A percentile compares a stretch with the other conserved stretches of the same genome.
Conservation (phyloP, 30 jellyfish, hydroid and myxozoan genomes). For the Morbakka virulenta region DNA sequence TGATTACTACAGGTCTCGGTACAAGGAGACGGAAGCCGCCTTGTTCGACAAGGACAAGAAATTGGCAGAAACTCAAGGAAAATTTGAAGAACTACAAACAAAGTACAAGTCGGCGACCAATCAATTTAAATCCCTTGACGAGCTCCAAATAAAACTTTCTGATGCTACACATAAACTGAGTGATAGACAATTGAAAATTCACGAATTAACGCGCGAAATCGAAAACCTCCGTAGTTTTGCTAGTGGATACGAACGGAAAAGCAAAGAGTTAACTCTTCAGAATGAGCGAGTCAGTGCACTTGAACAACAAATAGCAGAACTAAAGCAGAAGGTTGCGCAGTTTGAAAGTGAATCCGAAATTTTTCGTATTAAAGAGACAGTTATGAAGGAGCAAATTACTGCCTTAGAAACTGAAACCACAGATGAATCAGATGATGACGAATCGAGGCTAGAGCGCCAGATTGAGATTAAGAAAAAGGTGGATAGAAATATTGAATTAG, state of each 20-base stretch:
- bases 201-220: constrained; percentile 88
- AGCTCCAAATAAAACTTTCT: constrained; percentile 78
- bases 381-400: constrained; percentile 85
- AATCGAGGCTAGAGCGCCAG: constrained; percentile 56
- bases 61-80: constrained; percentile 65
- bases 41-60: constrained; percentile 86
- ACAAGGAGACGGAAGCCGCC: constrained; percentile 89
- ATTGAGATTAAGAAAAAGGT: constrained; percentile 76
- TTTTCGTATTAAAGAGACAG: constrained; percentile 82
- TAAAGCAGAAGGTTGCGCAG: constrained; percentile 43
- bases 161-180: constrained; percentile 98
- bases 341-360: constrained; percentile 86
- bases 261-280: constrained; percentile 69
- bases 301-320: constrained; percentile 60
- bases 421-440: constrained; percentile 67
- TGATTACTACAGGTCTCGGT: constrained; percentile 83
- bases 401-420: constrained; percentile 84
- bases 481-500: constrained; percentile 72
- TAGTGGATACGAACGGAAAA: constrained; percentile 65
- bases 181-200: constrained; percentile 94
- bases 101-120: constrained; percentile 67
- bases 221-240: constrained; percentile 80
- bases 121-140: constrained; percentile 78
- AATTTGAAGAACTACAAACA: constrained; percentile 61
- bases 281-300: constrained; percentile 54